Evolutionary conservation across 1,140 invertebrate species (phyloP), one percentile per base, ranked within the genome.

Genomic region (Trachymyrmex septentrionalis): DNA sequence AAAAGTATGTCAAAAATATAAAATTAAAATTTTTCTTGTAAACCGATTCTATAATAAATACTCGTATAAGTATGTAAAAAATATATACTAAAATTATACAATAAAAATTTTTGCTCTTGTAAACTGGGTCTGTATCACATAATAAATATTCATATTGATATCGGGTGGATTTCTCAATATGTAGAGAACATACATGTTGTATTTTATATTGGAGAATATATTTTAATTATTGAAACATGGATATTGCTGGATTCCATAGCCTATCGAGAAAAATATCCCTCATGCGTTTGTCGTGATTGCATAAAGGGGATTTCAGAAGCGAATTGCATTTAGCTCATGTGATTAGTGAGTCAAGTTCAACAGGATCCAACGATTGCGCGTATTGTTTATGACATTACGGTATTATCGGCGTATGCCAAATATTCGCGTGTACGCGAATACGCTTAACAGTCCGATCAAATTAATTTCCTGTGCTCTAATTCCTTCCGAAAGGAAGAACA

Each of bases 331-430:
- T 48, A 48, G 19, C 16, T 69, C 44, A 75, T 73, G 53, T 73
- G 48, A 80, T 87, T 77, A 85, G 85, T 72, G n/a, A 67, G n/a
- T 44, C 34, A 67, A 67, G 38, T 85, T 87, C 38, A 34, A 9
- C 7, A 73, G 53, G 55, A 85, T 78, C 85, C 57, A 87, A 27
- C 30, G 71, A 57, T 57, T 69, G 19, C 27, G 34, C 9, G 1
- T 27, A 27, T 50, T 88, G 72, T 88, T 88, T 84, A 76, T 88
- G 64, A 87, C 57, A 59, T 59, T 59, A 12, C 44, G 50, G 81
- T 81, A 48, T 81, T 64, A 34, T 50, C 53, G 30, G 69, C 16
- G 27, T 61, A 30, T 14, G 14, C 7, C n/a, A 57, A 71, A 71
- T 63, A 53, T 53, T 72, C 69, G 16, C 14, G 4, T 16, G 16